Evolutionary conservation across 1,140 invertebrate species (phyloP).

Genomic region (Bombus fervidus): DNA sequence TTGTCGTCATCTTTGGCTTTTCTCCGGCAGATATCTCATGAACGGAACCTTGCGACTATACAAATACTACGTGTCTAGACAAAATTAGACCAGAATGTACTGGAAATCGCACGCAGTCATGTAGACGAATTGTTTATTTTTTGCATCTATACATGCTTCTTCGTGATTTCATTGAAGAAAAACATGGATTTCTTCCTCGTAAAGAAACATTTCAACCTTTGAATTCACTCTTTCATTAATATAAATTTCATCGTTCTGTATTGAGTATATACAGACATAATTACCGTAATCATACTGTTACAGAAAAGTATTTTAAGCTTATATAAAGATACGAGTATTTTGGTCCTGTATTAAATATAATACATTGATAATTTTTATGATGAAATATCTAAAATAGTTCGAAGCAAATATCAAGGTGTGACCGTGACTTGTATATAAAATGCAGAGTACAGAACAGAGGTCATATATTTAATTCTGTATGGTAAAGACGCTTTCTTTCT

Average conservation of each 20-base stretch:
- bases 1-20: background rate
- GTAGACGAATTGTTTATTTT: background rate
- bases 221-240: background rate
- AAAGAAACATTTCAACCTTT: background rate
- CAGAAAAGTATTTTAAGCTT: no score
- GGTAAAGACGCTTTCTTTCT: background rate
- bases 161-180: background rate
- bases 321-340: no score
- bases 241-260: background rate
- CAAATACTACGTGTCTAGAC: slow-evolving; percentile 31
- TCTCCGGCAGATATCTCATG: background rate
- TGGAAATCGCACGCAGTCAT: slow-evolving; percentile 8
- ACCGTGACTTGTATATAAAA: background rate
- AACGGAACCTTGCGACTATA: slow-evolving; percentile 6
- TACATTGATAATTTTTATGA: background rate
- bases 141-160: background rate
- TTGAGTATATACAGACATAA: background rate
- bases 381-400: background rate
- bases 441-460: background rate
- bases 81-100: slow-evolving; percentile 33
- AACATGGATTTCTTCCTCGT: background rate
- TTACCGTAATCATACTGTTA: background rate
- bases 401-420: background rate
- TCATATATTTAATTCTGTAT: background rate
- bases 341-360: background rate